A percentile compares a stretch with the other conserved stretches of the same genome.
Evolutionary conservation across 2,797 vertebrate genomes (phyloP).

Genomic region (Danio jaintianensis): DNA sequence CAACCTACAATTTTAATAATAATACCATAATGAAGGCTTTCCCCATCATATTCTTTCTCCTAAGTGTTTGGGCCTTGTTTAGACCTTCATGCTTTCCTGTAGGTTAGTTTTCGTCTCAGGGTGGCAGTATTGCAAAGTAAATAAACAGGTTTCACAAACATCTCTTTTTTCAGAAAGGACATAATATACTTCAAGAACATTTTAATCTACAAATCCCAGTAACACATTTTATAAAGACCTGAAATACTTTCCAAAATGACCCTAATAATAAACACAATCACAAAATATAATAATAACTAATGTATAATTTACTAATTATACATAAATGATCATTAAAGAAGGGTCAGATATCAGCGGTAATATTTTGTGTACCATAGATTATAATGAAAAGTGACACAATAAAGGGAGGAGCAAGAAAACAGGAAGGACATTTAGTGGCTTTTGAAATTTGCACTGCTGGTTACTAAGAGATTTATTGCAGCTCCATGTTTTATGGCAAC

Average conservation of each 20-base stretch:
- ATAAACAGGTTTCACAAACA: background rate
- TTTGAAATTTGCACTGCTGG: constrained; percentile 21
- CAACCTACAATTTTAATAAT: background rate
- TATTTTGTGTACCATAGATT: background rate
- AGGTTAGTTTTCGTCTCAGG: constrained; percentile 45
- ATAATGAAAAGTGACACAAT: background rate
- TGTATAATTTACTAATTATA: too few species aligned
- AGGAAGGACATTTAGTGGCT: constrained; percentile 1
- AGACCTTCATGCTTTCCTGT: background rate
- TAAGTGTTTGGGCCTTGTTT: background rate
- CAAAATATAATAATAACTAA: background rate
- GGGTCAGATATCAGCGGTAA: background rate
- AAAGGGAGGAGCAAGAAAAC: background rate
- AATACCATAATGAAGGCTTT: background rate
- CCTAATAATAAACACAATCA: background rate
- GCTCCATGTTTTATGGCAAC: constrained; percentile 10
- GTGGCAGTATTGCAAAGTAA: constrained; percentile 49
- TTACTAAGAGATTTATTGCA: constrained; percentile 42
- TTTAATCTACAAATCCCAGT: too few species aligned
- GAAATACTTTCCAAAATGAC: background rate
- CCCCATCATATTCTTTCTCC: too few species aligned
- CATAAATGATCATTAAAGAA: background rate
- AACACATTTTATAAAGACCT: background rate
- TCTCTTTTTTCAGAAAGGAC: background rate
- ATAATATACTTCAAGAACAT: background rate